Percentiles rank a stretch among this genome's conserved stretches.
Evolutionary conservation across 2,888 invertebrate genomes (phyloP).

Genomic region (Tholera decimalis): DNA sequence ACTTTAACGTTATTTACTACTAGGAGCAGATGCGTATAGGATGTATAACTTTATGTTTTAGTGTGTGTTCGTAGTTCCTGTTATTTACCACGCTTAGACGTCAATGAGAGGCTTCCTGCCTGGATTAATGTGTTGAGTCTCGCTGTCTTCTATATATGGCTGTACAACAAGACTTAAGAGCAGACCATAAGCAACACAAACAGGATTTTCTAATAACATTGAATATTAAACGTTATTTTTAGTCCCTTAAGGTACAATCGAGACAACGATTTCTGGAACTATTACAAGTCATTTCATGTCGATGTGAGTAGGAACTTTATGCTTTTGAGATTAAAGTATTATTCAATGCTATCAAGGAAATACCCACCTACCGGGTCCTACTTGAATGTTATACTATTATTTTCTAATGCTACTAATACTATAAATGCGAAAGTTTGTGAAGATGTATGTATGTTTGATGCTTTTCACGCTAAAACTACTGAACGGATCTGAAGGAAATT

Average conservation of each 20-base stretch:
- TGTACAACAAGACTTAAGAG: not conserved
- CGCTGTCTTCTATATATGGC: not conserved
- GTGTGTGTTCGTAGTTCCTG: not conserved
- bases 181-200: not conserved
- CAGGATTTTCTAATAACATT: slow-evolving; percentile 3
- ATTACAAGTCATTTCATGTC: too few species aligned
- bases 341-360: slow-evolving; percentile 13
- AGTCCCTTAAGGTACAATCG: not conserved
- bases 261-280: not conserved
- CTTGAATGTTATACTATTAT: not conserved
- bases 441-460: too few species aligned
- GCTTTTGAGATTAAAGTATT: not conserved
- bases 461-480: too few species aligned
- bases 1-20: slow-evolving; percentile 17
- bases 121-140: not conserved
- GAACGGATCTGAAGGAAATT: too few species aligned
- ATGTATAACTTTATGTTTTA: not conserved
- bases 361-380: not conserved
- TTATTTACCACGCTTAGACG: not conserved
- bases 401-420: slow-evolving; percentile 14
- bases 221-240: slow-evolving; percentile 6
- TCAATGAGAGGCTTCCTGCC: not conserved
- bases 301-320: slow-evolving; percentile 5
- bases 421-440: too few species aligned
- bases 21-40: not conserved